These are phyloP conservation scores for Tenrec ecaudatus DNA, from an alignment of 2,113 vertebrate genomes.

Conservation along the genomic window DNA sequence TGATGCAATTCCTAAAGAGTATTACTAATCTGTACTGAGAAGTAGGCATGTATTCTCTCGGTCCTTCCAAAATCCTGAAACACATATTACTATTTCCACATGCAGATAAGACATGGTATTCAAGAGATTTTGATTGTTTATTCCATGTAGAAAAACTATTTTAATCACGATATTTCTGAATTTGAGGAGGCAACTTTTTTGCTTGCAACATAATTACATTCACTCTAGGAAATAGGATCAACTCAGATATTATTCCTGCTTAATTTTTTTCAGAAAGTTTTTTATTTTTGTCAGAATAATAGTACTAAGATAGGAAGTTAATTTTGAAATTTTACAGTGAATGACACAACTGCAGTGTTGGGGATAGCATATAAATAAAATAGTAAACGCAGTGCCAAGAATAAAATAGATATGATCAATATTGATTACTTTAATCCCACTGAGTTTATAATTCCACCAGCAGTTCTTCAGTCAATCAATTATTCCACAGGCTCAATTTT, in stretches of 20 bases:
- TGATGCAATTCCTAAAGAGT: not conserved
- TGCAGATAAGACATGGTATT: not conserved
- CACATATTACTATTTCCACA: not conserved
- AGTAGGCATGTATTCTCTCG: not conserved
- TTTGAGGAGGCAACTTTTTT: not conserved
- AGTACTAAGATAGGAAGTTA: not conserved
- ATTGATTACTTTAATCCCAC: not conserved
- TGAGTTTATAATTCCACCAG: not conserved
- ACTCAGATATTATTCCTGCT: not conserved
- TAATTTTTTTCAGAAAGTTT: not conserved
- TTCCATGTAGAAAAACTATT: not conserved
- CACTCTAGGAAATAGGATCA: not conserved
- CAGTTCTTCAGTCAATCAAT: not conserved
- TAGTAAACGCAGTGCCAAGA: not conserved
- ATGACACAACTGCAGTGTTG: not conserved
- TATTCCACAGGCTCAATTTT: not conserved
- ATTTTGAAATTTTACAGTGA: not conserved
- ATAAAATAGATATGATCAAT: not conserved
- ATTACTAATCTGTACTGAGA: not conserved
- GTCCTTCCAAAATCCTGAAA: not conserved
- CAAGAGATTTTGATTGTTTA: not conserved
- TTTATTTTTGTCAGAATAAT: not conserved
- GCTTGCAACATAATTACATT: not conserved
- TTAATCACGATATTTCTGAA: not conserved
- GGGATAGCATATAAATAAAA: not conserved